Percentiles rank a stretch among this genome's conserved stretches.
Conservation (phyloP, 37 sponge, comb jelly and placozoan species). For the Beroe ovata region DNA sequence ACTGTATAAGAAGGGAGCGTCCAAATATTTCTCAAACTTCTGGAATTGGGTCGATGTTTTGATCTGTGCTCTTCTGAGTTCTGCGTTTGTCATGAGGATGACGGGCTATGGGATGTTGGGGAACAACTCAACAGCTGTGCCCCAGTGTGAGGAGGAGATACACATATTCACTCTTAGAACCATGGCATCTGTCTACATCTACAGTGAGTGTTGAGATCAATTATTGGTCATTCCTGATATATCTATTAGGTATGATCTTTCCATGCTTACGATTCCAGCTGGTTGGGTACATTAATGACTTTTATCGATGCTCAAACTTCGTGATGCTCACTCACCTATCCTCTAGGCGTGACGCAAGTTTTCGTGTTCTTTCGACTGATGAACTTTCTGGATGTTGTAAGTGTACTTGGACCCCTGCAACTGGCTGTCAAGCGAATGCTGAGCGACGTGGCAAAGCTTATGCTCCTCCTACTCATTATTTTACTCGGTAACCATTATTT, state of each 20-base stretch:
- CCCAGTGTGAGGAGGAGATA: not conserved
- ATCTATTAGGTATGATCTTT: not conserved
- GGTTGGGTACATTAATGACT: no score
- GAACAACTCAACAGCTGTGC: not conserved
- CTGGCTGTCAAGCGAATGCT: conserved; percentile 56
- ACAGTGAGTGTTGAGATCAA: conserved; percentile 31
- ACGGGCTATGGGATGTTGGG: not conserved
- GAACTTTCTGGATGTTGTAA: conserved; percentile 43
- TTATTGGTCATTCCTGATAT: not conserved
- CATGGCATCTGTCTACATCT: conserved; percentile 12
- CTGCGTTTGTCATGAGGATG: not conserved
- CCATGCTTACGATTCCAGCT: not conserved
- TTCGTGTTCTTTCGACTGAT: conserved; percentile 58
- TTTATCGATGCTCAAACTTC: no score
- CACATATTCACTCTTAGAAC: not conserved
- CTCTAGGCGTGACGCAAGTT: conserved; percentile 2
- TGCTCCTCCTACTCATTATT: conserved; percentile 6
- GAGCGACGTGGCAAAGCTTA: conserved; percentile 15
- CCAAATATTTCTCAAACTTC: conserved; percentile 32
- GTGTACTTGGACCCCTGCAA: conserved; percentile 28
- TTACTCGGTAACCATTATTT: conserved; percentile 5
- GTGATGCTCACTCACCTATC: no score
- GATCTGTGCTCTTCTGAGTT: not conserved
- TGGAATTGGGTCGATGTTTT: conserved; percentile 41
- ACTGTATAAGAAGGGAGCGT: not conserved